Conservation (phyloP, 2,113 vertebrate species). For the Laticauda colubrina region DNA sequence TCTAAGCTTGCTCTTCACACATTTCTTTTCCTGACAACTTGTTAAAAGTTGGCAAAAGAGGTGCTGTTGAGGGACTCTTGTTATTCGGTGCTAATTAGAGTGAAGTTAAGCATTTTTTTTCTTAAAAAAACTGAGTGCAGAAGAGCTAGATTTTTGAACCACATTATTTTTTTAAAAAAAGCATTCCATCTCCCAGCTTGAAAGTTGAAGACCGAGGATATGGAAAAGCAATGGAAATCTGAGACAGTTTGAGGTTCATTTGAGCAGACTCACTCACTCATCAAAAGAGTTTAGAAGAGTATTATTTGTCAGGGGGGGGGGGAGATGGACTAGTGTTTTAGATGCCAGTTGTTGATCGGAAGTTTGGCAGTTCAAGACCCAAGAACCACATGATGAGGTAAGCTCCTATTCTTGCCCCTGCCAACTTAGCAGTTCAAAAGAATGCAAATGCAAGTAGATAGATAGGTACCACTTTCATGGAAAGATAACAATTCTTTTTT, state of each 20-base stretch:
- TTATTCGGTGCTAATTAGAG: constrained; percentile 79
- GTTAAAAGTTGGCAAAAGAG: constrained; percentile 66
- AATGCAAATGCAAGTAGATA: not conserved
- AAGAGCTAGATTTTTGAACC: constrained; percentile 41
- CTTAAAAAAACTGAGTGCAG: not conserved
- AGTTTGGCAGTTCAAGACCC: not conserved
- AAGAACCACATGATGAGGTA: not conserved
- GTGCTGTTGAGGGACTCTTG: constrained; percentile 67
- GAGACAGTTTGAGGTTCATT: not conserved
- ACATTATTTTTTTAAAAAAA: constrained; percentile 27
- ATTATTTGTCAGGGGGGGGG: not conserved
- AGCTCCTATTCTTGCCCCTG: not conserved
- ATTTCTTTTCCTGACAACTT: constrained; percentile 67
- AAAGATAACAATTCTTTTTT: not conserved
- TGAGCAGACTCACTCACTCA: not conserved
- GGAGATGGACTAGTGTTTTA: not conserved
- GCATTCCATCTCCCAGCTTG: not conserved
- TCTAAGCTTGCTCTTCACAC: constrained; percentile 70
- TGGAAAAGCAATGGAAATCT: constrained; percentile 16
- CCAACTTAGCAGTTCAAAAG: not conserved
- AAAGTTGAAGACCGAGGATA: constrained; percentile 2
- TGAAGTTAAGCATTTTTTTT: constrained; percentile 43
- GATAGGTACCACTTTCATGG: not conserved
- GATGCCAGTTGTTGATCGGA: not conserved
- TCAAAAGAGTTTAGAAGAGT: not conserved